Evolutionary conservation across 2,113 vertebrate genomes (phyloP).

Genomic region (Neomonachus schauinslandi): DNA sequence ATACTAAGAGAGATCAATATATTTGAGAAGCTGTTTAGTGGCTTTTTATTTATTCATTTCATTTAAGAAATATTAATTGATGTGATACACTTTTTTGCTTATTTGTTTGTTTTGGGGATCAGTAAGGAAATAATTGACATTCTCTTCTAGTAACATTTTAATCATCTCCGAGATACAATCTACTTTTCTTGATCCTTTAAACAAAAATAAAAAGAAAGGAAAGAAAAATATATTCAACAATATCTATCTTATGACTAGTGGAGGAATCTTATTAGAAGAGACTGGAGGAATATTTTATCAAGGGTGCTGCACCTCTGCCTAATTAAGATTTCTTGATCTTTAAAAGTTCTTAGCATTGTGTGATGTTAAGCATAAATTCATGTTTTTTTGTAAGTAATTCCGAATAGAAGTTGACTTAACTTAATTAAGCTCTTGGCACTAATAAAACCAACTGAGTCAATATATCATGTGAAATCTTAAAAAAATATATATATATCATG

Average conservation of each 20-base stretch:
- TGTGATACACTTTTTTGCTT: not conserved
- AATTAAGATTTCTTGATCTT: not conserved
- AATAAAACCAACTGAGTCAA: not conserved
- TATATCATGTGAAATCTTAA: not conserved
- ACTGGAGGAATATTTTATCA: not conserved
- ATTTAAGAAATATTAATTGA: not conserved
- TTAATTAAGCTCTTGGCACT: not conserved
- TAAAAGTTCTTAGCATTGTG: not conserved
- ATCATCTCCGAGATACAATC: not conserved
- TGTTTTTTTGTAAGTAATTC: not conserved
- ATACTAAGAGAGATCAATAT: not conserved
- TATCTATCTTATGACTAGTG: not conserved
- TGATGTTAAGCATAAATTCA: not conserved
- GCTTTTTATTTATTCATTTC: not conserved
- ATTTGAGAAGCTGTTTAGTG: not conserved
- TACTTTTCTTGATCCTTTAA: not conserved
- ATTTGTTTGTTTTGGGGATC: not conserved
- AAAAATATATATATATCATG: not conserved
- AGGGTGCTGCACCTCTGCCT: not conserved
- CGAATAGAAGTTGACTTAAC: not conserved
- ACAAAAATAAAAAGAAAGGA: not conserved
- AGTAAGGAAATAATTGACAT: not conserved
- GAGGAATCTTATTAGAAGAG: not conserved
- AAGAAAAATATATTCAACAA: not conserved
- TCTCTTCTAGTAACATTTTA: not conserved